Conservation (phyloP, 2,113 vertebrate genomes). For the Osmerus mordax region DNA sequence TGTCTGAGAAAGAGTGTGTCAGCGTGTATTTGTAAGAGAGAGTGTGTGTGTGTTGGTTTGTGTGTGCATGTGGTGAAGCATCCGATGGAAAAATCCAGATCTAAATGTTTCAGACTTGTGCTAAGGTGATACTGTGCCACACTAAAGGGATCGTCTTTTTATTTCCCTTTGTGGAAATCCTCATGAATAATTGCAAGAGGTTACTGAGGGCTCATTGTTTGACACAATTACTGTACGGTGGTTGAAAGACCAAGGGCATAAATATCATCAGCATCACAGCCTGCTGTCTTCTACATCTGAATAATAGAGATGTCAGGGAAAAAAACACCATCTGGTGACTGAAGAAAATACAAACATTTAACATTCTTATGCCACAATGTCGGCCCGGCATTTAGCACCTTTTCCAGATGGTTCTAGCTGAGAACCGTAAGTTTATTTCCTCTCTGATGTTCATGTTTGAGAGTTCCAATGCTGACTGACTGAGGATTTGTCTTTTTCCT, state of each 20-base stretch:
- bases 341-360: slow-evolving; percentile 23
- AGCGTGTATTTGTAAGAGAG: slow-evolving; percentile 19
- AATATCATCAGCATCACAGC: slow-evolving; percentile 32
- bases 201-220: slow-evolving; percentile 2
- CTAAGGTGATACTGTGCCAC: slow-evolving; percentile 15
- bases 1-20: not conserved
- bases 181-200: slow-evolving; percentile 38
- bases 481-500: slow-evolving; percentile 30
- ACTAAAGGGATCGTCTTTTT: slow-evolving; percentile 14
- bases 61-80: slow-evolving; percentile 22
- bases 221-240: slow-evolving; percentile 21
- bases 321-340: slow-evolving; percentile 29
- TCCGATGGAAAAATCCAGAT: slow-evolving; percentile 35
- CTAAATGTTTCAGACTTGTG: not conserved
- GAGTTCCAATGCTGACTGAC: slow-evolving; percentile 20
- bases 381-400: slow-evolving; percentile 18
- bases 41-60: not conserved
- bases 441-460: slow-evolving; percentile 29
- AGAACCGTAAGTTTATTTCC: slow-evolving; percentile 16
- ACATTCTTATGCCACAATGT: not conserved
- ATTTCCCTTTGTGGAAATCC: slow-evolving; percentile 17
- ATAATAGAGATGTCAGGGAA: slow-evolving; percentile 41
- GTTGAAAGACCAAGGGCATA: slow-evolving; percentile 33
- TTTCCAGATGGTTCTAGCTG: slow-evolving; percentile 5
- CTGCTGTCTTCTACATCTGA: slow-evolving; percentile 35